These are phyloP conservation scores for Sphenopsis melanotis DNA, from an alignment of 2,797 vertebrate genomes.

Conservation along the genomic window DNA sequence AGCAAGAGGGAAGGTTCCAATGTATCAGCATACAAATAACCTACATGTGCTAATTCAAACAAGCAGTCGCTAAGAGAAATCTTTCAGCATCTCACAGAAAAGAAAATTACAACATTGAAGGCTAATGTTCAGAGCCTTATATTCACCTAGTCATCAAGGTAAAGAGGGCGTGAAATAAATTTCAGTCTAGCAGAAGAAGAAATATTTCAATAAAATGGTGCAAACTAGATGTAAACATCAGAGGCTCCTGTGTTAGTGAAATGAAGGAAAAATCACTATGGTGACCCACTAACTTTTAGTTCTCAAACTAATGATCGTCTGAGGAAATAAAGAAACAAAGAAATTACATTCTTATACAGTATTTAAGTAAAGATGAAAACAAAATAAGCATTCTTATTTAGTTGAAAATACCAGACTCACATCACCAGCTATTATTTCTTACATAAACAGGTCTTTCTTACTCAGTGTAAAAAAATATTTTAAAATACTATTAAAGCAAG, in stretches of 20 bases:
- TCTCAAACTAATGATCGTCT: slow-evolving; percentile 3
- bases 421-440: not conserved
- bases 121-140: slow-evolving; percentile 21
- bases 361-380: not conserved
- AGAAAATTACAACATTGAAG: not conserved
- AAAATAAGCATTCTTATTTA: not conserved
- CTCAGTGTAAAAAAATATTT: not conserved
- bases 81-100: not conserved
- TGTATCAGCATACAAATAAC: not conserved
- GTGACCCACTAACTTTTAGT: slow-evolving; percentile 60
- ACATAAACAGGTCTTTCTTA: not conserved
- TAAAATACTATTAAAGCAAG: not conserved
- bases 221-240: slow-evolving; percentile 44
- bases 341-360: not conserved
- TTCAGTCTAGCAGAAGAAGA: not conserved
- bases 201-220: not conserved
- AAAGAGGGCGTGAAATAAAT: not conserved
- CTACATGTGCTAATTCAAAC: not conserved
- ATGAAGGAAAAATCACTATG: slow-evolving; percentile 52
- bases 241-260: slow-evolving; percentile 9
- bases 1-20: not conserved
- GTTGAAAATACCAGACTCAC: not conserved
- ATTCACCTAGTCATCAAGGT: slow-evolving; percentile 2
- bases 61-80: slow-evolving; percentile 31
- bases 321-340: slow-evolving; percentile 41